Evolutionary conservation across 2,888 invertebrate species (phyloP), one percentile per base, ranked within the genome.

Genomic region (Cephalotes varians): DNA sequence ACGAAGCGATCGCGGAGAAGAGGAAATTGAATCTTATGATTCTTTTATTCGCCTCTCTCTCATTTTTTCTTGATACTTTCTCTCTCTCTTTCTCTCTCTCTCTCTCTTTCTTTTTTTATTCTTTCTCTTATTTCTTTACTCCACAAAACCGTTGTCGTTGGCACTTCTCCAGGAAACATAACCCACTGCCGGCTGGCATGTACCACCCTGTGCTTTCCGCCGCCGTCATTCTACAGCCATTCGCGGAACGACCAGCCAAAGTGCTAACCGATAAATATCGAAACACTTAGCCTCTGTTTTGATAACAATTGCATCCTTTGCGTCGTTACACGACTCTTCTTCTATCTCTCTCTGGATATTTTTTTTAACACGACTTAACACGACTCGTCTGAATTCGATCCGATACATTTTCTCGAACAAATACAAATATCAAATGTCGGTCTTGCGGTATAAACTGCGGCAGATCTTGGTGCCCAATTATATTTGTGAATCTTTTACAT

Each of bases 221-320:
- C 83, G 85, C 81, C 71, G 82, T 79, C 83, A 82, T 85, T 84
- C 84, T 79, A 71, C 54, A 65, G 69, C 85, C 83, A 86, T 86
- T 87, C 88, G 86, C 87, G 84, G 85, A 88, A 88, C 89, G 84
- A 83, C 83, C 84, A 85, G 69, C 84, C 82, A 82, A 90, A 91
- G 90, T 91, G 91, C 89, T 88, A 90, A 89, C 90, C 93, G 91
- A 94, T 94, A 94, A 94, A 94, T 93, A 93, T 93, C 92, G 91
- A 92, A 93, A 93, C 93, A 93, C 94, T 93, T 93, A 91, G 91
- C 87, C 85, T 85, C 87, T 93, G 90, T 92, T 93, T 93, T 93
- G 87, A 90, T 91, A 92, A 88, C 81, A 76, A 88, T 84, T 86
- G 90, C 87, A 88, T 90, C 88, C 85, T 86, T 83, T 81, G 77